Conservation (phyloP, 2,797 vertebrate genomes). For the Lutjanus argentimaculatus region DNA sequence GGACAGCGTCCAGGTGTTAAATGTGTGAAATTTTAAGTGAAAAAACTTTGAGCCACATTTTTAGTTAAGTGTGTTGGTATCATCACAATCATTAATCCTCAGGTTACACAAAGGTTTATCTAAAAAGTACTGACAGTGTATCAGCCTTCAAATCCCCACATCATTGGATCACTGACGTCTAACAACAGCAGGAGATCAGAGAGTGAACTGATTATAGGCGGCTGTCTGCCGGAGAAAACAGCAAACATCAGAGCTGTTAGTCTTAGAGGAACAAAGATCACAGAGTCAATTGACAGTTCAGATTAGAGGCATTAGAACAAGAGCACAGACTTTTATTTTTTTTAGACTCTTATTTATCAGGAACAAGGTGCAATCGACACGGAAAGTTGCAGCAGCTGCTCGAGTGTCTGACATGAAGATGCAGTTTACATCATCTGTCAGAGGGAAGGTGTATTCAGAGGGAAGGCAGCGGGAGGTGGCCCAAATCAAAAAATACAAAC, state of each 20-base stretch:
- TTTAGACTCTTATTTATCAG: not conserved
- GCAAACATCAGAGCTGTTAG: conserved; percentile 47
- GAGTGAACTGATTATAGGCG: conserved; percentile 31
- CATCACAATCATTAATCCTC: not conserved
- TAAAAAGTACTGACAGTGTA: not conserved
- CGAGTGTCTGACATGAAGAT: not conserved
- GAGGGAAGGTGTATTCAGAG: not conserved
- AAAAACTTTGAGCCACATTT: not conserved
- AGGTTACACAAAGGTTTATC: not conserved
- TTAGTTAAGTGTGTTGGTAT: not conserved
- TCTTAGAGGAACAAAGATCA: conserved; percentile 41
- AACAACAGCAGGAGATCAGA: conserved; percentile 38
- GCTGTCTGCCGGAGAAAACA: conserved; percentile 14
- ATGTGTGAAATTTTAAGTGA: too few relatives aligned
- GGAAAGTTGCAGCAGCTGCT: conserved; percentile 13
- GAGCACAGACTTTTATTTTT: conserved; percentile 32
- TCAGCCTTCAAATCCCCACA: not conserved
- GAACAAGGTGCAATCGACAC: conserved; percentile 7
- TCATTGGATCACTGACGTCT: conserved; percentile 20
- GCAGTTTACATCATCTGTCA: conserved; percentile 7
- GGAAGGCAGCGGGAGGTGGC: not conserved
- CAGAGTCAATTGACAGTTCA: conserved; percentile 29
- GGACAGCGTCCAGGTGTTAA: not conserved
- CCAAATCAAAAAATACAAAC: too few relatives aligned
- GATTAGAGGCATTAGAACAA: conserved; percentile 41